phyloP scores from a whole-genome alignment of 2,113 vertebrate species.

The Anarrhichthys ocellatus region DNA sequence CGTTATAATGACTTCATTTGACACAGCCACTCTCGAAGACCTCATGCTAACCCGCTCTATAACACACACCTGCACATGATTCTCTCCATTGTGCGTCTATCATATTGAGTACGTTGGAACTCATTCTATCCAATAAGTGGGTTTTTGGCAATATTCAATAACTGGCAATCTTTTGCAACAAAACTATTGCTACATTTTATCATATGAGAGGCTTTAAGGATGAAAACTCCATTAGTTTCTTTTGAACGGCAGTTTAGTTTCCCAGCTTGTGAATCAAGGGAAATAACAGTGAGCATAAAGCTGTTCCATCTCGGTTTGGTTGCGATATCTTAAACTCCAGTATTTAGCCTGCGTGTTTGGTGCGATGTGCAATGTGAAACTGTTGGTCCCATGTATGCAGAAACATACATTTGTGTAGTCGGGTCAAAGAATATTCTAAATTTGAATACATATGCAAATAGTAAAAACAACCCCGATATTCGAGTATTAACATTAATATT shows the following conservation, averaged over 20 bases:
- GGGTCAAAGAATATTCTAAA: not conserved
- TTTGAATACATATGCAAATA: too few species aligned
- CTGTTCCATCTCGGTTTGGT: not conserved
- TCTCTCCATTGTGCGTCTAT: slow-evolving; percentile 9
- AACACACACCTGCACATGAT: slow-evolving; percentile 1
- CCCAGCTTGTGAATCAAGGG: slow-evolving; percentile 16
- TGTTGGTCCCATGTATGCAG: not conserved
- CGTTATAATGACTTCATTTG: slow-evolving; percentile 59
- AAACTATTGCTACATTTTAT: not conserved
- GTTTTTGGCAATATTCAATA: slow-evolving; percentile 48
- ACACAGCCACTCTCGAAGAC: slow-evolving; percentile 37
- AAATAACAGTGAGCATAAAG: not conserved
- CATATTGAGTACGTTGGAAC: slow-evolving; percentile 14
- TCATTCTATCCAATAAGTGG: slow-evolving; percentile 36
- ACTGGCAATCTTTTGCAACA: not conserved
- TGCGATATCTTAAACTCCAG: not conserved
- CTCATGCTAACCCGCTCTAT: slow-evolving; percentile 16
- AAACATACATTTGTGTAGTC: not conserved
- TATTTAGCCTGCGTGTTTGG: not conserved
- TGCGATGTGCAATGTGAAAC: not conserved
- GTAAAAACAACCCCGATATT: too few species aligned
- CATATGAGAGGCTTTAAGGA: not conserved
- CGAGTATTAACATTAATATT: too few species aligned
- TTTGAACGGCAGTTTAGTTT: not conserved
- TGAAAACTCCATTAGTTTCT: not conserved